Percentiles rank a stretch among this genome's conserved stretches.
Conservation (phyloP, 2,888 invertebrate genomes). For the Tetanocera ferruginea region DNA sequence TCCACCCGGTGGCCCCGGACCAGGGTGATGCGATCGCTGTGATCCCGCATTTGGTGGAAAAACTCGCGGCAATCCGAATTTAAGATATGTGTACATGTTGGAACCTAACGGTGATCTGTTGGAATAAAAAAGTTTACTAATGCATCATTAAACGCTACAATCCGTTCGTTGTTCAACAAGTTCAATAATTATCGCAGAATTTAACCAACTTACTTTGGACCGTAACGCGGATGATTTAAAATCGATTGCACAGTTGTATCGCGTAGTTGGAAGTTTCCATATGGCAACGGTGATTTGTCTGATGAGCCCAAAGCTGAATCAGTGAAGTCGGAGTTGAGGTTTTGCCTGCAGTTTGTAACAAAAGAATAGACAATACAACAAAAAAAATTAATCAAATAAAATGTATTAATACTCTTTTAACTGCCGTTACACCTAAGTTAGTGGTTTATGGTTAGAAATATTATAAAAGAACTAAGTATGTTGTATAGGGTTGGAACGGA, state of each 20-base stretch:
- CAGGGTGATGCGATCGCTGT: constrained; percentile 74
- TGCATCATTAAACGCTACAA: constrained; percentile 10
- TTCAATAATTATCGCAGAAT: not conserved
- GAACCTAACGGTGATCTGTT: constrained; percentile 86
- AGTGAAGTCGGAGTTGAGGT: constrained; percentile 94
- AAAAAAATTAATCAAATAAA: constrained; percentile 40
- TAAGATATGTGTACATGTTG: constrained; percentile 94
- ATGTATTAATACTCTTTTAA: not conserved
- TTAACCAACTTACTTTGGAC: constrained; percentile 80
- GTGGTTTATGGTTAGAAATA: not conserved
- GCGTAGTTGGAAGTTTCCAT: constrained; percentile 93
- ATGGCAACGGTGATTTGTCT: constrained; percentile 92
- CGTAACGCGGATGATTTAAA: constrained; percentile 85
- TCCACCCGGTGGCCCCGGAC: constrained; percentile 59
- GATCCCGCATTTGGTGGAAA: constrained; percentile 87
- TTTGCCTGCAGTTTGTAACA: constrained; percentile 78
- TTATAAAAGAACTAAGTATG: not conserved
- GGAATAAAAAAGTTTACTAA: constrained; percentile 12
- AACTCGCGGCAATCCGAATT: constrained; percentile 92
- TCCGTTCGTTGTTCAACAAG: not conserved
- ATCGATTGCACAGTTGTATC: constrained; percentile 95
- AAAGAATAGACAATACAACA: constrained; percentile 37
- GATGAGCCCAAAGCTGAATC: constrained; percentile 93
- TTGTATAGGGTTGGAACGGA: not conserved
- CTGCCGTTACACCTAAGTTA: constrained; percentile 46